Conservation (phyloP, 2,888 invertebrate species). For the Cheilosia grossa region DNA sequence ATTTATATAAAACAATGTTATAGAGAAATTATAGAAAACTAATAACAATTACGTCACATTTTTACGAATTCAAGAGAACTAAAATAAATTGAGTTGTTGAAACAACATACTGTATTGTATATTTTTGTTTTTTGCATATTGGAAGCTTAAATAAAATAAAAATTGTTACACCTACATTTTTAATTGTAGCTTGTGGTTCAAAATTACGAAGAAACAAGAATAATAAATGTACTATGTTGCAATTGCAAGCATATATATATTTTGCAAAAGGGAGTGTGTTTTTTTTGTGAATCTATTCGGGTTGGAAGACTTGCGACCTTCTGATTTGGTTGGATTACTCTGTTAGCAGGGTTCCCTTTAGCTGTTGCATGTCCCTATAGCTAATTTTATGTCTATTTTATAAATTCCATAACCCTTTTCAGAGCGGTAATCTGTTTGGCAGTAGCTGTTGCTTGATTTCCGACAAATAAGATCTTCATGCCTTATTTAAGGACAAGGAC, state of each 20-base stretch:
- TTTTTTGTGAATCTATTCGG: not conserved
- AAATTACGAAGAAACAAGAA: constrained; percentile 30
- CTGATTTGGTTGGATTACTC: no score
- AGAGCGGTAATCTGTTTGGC: no score
- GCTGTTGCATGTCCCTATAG: no score
- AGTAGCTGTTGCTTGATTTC: no score
- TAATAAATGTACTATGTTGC: constrained; percentile 35
- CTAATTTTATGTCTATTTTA: no score
- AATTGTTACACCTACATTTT: constrained; percentile 46
- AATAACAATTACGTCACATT: constrained; percentile 45
- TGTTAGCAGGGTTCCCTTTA: no score
- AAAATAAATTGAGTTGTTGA: constrained; percentile 51
- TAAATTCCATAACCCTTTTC: no score
- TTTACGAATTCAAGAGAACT: constrained; percentile 57
- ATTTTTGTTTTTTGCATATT: constrained; percentile 43
- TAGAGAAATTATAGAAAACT: constrained; percentile 39
- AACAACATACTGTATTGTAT: constrained; percentile 6
- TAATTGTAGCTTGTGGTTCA: constrained; percentile 61
- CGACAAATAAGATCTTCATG: no score
- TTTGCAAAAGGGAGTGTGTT: not conserved
- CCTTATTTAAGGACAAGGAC: not conserved
- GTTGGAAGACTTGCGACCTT: not conserved
- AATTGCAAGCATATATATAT: constrained; percentile 34
- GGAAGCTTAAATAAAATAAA: constrained; percentile 35
- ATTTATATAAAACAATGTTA: constrained; percentile 48